Evolutionary conservation across 2,113 vertebrate genomes (phyloP).

Genomic region (Calidris pugnax): DNA sequence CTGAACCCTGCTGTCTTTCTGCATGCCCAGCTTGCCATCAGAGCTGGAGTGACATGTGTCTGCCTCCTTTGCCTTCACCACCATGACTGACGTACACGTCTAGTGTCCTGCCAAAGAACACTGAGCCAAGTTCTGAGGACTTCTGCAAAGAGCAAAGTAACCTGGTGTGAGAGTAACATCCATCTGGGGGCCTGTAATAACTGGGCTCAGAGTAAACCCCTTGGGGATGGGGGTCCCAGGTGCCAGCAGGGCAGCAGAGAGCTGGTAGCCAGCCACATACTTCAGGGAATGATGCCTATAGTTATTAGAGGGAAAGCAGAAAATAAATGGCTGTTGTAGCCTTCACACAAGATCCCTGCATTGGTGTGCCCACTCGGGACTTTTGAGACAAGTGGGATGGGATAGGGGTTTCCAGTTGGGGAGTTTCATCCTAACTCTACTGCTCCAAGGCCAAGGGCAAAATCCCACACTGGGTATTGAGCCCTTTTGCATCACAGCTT

Average conservation of each 20-base stretch:
- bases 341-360: not conserved
- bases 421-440: not conserved
- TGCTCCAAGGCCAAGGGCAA: not conserved
- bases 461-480: not conserved
- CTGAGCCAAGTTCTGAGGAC: not conserved
- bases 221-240: not conserved
- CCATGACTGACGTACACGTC: not conserved
- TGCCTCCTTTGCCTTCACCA: not conserved
- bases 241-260: not conserved
- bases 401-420: not conserved
- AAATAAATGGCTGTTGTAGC: not conserved
- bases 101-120: not conserved
- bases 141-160: not conserved
- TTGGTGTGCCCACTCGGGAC: rapidly evolving
- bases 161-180: not conserved
- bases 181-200: not conserved
- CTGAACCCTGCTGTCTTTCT: not conserved
- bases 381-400: not conserved
- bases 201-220: not conserved
- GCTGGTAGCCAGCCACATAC: not conserved
- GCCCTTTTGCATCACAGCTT: not conserved
- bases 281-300: not conserved
- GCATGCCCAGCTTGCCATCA: not conserved
- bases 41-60: not conserved
- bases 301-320: not conserved